Base-by-base conservation (phyloP, 2,888 invertebrate species). In the Diabrotica balteata region DNA sequence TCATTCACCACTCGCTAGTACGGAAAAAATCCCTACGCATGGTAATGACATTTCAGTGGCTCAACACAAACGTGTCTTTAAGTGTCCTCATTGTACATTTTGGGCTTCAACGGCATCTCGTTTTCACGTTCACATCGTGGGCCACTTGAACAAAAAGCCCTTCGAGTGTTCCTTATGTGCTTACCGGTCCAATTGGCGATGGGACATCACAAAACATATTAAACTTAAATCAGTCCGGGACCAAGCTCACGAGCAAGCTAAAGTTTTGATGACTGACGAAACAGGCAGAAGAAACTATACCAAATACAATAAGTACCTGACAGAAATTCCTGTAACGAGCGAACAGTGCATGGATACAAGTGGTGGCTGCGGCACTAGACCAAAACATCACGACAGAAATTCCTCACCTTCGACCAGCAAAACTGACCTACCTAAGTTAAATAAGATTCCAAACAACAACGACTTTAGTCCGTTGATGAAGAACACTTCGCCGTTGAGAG, bases 121-220 rank as follows among this genome's bases (percentile, higher is more conserved):
- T 70, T 96, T 96, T 83, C 96, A 96, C 83, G 95, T 96, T 6
- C 96, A 96, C 83, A 95, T 96, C 75, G 95, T 96, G 9, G 95
- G 95, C 2, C 96, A 96, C 84, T 87, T 95, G 74, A 96, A 96
- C 83, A 93, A 93, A 81, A 95, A 96, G 81, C 97, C 97, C 0
- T 98, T 96, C 83, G 95, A 96, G 84, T 98, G 98, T 85, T 96
- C 97, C 1, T 87, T 94, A 11, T 98, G 97, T 85, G 92, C 94
- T 63, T 95, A 96, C 81, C 91, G 95, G 76, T 96, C 96, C 44
- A 97, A 97, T 82, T 97, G 97, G 96, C 90, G 96, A 73, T 97
- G 96, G 94, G 97, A 97, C 85, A 95, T 97, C 69, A 95, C 95
- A 43, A 95, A 97, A 83, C 98, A 98, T 83, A 96, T 97, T 73